phyloP scores from a whole-genome alignment of 2,888 invertebrate genomes.

The Acronicta psi region DNA sequence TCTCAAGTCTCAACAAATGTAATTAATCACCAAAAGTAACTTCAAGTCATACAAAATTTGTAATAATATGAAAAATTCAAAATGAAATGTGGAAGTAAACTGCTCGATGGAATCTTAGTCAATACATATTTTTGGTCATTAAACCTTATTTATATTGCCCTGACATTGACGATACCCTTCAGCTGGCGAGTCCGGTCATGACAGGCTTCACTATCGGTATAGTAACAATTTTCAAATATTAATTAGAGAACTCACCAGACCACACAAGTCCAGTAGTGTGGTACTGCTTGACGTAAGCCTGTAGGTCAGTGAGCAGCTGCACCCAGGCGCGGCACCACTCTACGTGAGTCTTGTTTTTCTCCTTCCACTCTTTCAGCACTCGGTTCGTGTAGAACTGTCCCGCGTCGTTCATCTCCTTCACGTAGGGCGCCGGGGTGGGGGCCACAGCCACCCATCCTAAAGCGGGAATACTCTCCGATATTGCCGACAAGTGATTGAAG shows the following conservation, averaged over 20 bases:
- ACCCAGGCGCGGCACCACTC: slow-evolving; percentile 99
- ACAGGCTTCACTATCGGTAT: not conserved
- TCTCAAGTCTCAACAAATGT: too few species aligned
- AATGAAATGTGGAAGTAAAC: too few species aligned
- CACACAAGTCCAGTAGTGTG: slow-evolving; percentile 99
- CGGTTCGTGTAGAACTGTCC: slow-evolving; percentile 99
- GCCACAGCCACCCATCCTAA: slow-evolving; percentile 98
- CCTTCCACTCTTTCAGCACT: slow-evolving; percentile 99
- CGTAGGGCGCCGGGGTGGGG: slow-evolving; percentile 97
- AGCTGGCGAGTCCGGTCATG: too few species aligned
- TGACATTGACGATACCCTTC: too few species aligned
- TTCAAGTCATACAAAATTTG: too few species aligned
- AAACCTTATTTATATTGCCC: too few species aligned
- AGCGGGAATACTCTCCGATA: slow-evolving; percentile 98
- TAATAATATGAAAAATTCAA: too few species aligned
- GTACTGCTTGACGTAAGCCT: slow-evolving; percentile 96
- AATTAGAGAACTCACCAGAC: slow-evolving; percentile 90
- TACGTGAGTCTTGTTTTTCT: slow-evolving; percentile 96
- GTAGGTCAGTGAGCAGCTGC: slow-evolving; percentile 94
- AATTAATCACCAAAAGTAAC: too few species aligned
- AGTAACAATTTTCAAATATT: not conserved
- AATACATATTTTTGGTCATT: too few species aligned
- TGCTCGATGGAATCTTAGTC: too few species aligned
- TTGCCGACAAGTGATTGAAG: slow-evolving; percentile 98
- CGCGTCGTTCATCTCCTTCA: slow-evolving; percentile 99